Evolutionary conservation across 2,797 vertebrate species (phyloP), one percentile per base, ranked within the genome.

Genomic region (Lagodon rhomboides): DNA sequence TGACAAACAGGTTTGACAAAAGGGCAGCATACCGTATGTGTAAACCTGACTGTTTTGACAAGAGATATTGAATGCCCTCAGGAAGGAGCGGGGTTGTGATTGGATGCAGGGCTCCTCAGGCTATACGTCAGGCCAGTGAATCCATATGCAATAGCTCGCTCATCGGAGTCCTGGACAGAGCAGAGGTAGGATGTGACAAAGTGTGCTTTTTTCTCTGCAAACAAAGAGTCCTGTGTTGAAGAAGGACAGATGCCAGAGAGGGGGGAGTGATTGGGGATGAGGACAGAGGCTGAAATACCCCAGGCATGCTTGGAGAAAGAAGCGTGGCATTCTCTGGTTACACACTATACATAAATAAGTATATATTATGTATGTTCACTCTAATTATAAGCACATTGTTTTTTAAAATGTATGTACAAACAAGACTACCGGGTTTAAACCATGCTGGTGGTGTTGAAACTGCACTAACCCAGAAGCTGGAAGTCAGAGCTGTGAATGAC

Each of bases 171-270:
- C 72, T 77, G 76, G 68, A 83, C 84, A 50, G 85, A 76, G 83
- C 80, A 84, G 92, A 94, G 90, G 92, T 94, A 90, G 88, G 80
- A 85, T 80, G 84, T 80, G 85, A 92, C 93, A 92, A 91, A 93
- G 91, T 92, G 61, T 23, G 84, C 81, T 74, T 82, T 89, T 92
- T 87, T 86, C 86, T 84, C 81, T 13, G 70, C 72, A 81, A 70
- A 92, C 90, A 94, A 93, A 92, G 93, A 85, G 69, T 84, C 75
- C 77, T 90, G 89, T 95, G 92, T 93, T 89, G 63, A 56, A 67
- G 65, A 68, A 75, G 90, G 82, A 87, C 86, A 87, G 86, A 91
- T 68, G 89, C 85, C 82, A 81, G 84, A 72, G 86, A 77, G 80
- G 77, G 85, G 38, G 79, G 75, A 66, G 67, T 46, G 82, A 73